phyloP scores from a whole-genome alignment of 2,888 invertebrate species.

The Antheraea yamamai region DNA sequence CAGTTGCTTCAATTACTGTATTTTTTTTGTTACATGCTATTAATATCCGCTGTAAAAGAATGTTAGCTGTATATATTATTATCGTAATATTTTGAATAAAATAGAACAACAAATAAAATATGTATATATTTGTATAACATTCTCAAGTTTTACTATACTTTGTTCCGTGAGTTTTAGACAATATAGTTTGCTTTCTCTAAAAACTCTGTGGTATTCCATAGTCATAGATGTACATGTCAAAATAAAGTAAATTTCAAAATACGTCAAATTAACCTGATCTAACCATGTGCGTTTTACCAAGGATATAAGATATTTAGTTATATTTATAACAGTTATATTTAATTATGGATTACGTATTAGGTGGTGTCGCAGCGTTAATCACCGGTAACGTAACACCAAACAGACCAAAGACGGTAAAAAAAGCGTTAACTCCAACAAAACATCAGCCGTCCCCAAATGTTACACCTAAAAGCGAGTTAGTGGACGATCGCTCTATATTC shows the following conservation, averaged over 20 bases:
- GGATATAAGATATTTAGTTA: not conserved
- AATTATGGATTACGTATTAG: conserved; percentile 79
- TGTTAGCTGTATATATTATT: too few species aligned
- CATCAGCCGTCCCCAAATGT: conserved; percentile 71
- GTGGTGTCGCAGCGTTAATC: conserved; percentile 82
- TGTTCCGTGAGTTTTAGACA: too few species aligned
- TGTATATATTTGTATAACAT: too few species aligned
- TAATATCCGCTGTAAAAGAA: too few species aligned
- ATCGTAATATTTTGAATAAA: too few species aligned
- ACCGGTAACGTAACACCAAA: conserved; percentile 81
- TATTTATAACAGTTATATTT: conserved; percentile 23
- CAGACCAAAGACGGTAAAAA: conserved; percentile 69
- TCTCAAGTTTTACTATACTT: too few species aligned
- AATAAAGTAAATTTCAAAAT: not conserved
- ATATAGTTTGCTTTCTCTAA: too few species aligned
- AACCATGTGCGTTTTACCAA: conserved; percentile 49
- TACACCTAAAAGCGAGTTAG: conserved; percentile 71
- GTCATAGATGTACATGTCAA: not conserved
- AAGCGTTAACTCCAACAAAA: conserved; percentile 72
- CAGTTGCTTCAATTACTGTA: too few species aligned
- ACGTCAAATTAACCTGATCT: conserved; percentile 35
- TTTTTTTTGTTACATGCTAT: too few species aligned
- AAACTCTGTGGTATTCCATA: not conserved
- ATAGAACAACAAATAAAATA: too few species aligned
- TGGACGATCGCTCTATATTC: conserved; percentile 70